phyloP scores from a whole-genome alignment of 2,113 vertebrate species.

The Brachyhypopomus gauderio region DNA sequence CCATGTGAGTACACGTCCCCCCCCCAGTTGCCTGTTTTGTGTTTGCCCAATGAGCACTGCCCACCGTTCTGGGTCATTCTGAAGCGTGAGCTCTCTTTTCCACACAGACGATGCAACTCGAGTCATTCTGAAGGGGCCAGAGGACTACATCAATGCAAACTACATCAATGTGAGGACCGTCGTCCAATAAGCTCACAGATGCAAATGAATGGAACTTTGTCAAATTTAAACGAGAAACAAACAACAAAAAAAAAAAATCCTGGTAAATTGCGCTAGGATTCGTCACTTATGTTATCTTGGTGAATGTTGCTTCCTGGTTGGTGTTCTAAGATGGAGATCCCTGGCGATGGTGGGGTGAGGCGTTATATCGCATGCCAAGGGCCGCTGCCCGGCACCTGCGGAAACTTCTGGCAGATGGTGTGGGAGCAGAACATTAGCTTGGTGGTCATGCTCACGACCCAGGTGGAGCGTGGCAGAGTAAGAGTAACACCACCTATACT shows the following conservation, averaged over 20 bases:
- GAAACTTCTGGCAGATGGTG: constrained; percentile 98
- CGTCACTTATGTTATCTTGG: not conserved
- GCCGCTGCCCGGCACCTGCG: constrained; percentile 91
- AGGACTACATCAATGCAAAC: constrained; percentile 99
- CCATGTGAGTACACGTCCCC: constrained; percentile 89
- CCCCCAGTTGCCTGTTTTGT: not conserved
- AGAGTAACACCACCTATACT: constrained; percentile 46
- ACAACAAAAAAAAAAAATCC: no score
- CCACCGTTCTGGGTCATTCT: not conserved
- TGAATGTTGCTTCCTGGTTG: not conserved
- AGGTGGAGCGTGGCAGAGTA: constrained; percentile 96
- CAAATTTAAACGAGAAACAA: not conserved
- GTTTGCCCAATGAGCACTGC: no score
- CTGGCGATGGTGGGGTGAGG: constrained; percentile 93
- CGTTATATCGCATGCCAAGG: constrained; percentile 98
- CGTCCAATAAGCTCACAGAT: not conserved
- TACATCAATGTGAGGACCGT: constrained; percentile 92
- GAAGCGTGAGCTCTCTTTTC: not conserved
- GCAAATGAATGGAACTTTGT: not conserved
- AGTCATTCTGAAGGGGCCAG: constrained; percentile 91
- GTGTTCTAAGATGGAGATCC: constrained; percentile 89
- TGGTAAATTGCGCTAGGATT: not conserved
- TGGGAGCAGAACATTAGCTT: constrained; percentile 96
- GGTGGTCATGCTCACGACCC: constrained; percentile 98
- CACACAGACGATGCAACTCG: constrained; percentile 92